Conservation (phyloP, 2,113 vertebrate genomes). For the Atrichornis clamosus region DNA sequence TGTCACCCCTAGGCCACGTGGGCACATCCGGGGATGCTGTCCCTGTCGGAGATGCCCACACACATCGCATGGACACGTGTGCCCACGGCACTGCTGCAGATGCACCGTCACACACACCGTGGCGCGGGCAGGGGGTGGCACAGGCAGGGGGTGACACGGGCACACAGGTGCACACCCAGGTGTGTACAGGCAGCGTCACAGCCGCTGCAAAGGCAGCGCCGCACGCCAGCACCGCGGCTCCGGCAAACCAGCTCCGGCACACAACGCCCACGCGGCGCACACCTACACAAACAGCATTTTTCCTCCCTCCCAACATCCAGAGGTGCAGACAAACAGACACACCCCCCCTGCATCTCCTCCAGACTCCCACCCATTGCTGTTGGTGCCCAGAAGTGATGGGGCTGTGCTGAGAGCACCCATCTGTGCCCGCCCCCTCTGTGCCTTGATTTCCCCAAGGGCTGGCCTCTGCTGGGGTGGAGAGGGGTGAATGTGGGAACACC, state of each 20-base stretch:
- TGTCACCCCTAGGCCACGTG: fast-evolving
- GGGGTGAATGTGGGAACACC: no score
- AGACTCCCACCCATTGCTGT: background rate
- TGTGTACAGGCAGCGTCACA: fast-evolving
- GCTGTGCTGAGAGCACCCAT: background rate
- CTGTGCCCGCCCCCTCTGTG: background rate
- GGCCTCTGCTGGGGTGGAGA: background rate
- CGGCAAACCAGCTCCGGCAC: background rate
- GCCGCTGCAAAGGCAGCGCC: background rate
- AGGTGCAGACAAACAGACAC: background rate
- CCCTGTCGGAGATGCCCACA: background rate
- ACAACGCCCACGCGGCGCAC: background rate
- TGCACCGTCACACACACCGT: fast-evolving
- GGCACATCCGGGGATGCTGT: fast-evolving
- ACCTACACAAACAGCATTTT: conserved; percentile 30
- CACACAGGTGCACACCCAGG: background rate
- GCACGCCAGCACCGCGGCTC: fast-evolving
- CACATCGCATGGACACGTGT: fast-evolving
- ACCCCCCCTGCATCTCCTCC: background rate
- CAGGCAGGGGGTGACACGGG: background rate
- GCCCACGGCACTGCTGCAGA: fast-evolving
- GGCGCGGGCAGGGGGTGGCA: background rate
- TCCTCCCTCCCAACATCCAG: background rate
- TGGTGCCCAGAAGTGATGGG: background rate
- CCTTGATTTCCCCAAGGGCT: background rate